A percentile compares a stretch with the other conserved stretches of the same genome.
These are phyloP conservation scores for Physeter macrocephalus DNA, from an alignment of 2,113 vertebrate species.

Conservation along the genomic window DNA sequence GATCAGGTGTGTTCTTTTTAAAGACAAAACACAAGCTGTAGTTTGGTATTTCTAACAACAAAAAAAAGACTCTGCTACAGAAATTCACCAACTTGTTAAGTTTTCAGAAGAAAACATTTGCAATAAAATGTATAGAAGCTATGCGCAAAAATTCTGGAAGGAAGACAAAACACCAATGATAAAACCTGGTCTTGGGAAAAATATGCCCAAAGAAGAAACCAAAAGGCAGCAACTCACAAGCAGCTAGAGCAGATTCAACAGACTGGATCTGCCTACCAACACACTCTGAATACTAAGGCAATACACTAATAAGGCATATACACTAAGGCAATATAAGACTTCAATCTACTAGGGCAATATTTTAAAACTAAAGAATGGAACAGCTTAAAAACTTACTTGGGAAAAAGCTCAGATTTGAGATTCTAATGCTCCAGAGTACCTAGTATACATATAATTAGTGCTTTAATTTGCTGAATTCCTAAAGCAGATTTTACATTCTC, in stretches of 20 bases:
- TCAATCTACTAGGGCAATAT: neutral
- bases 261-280: neutral
- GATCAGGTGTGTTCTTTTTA: slow-evolving; percentile 25
- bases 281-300: neutral
- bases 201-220: neutral
- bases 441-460: neutral
- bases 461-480: neutral
- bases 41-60: slow-evolving; percentile 33
- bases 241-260: neutral
- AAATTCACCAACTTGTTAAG: slow-evolving; percentile 36
- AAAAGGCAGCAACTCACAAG: neutral
- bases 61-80: neutral
- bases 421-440: neutral
- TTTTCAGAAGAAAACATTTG: slow-evolving; percentile 20
- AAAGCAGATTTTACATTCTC: neutral
- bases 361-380: neutral
- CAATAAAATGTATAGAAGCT: neutral
- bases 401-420: neutral
- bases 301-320: neutral
- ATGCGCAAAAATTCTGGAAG: slow-evolving; percentile 23
- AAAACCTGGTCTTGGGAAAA: neutral
- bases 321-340: neutral
- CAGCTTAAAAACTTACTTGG: neutral
- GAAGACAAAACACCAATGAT: neutral
- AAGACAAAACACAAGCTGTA: slow-evolving; percentile 58